A percentile compares a stretch with the other conserved stretches of the same genome.
Conservation (phyloP, 2,113 vertebrate genomes). For the Panthera uncia region DNA sequence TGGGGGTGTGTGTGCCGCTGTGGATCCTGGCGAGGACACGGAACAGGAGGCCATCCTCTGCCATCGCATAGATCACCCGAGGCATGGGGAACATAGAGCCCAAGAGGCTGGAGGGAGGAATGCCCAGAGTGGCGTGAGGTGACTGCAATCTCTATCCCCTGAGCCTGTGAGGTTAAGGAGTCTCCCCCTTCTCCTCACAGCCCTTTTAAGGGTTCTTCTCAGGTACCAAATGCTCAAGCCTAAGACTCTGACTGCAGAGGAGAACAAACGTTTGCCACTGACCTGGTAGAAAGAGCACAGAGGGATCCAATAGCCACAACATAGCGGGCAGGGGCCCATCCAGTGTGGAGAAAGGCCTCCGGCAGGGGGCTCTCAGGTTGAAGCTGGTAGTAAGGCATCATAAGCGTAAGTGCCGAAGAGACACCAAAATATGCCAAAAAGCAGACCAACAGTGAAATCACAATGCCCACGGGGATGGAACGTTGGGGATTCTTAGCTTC, state of each 20-base stretch:
- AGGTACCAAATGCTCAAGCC: neutral
- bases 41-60: constrained; percentile 95
- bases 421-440: constrained; percentile 97
- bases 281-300: constrained; percentile 98
- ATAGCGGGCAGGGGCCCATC: constrained; percentile 93
- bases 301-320: constrained; percentile 94
- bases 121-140: neutral
- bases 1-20: constrained; percentile 90
- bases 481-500: constrained; percentile 96
- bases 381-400: constrained; percentile 96
- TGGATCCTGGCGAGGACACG: constrained; percentile 89
- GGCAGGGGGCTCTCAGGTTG: constrained; percentile 93
- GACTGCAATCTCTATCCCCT: neutral
- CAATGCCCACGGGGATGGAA: constrained; percentile 95
- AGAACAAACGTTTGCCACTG: constrained; percentile 61
- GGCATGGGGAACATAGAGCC: constrained; percentile 99
- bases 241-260: neutral
- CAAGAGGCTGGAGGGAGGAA: constrained; percentile 87
- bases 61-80: constrained; percentile 97
- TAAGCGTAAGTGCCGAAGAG: constrained; percentile 94
- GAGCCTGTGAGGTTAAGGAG: neutral
- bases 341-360: constrained; percentile 90
- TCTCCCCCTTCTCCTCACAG: neutral
- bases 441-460: constrained; percentile 94
- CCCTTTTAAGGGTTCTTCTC: neutral